phyloP scores from a whole-genome alignment of 2,113 vertebrate genomes.

The Calidris pygmaea region DNA sequence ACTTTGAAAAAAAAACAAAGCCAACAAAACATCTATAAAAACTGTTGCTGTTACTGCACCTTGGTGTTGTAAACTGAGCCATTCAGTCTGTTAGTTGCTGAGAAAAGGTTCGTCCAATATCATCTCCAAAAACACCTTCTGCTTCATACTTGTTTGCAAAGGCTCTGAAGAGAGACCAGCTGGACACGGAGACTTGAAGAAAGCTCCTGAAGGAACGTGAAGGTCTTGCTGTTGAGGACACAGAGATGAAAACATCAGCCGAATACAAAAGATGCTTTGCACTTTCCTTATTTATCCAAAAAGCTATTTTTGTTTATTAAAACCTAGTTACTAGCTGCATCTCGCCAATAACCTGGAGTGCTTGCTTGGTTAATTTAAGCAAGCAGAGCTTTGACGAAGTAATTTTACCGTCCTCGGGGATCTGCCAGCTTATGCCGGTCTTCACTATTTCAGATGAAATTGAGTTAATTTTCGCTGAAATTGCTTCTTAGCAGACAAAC shows the following conservation, averaged over 20 bases:
- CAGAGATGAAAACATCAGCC: slow-evolving; percentile 20
- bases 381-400: slow-evolving; percentile 81
- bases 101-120: background rate
- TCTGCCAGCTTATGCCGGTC: slow-evolving; percentile 79
- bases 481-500: slow-evolving; percentile 85
- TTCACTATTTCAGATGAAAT: slow-evolving; percentile 81
- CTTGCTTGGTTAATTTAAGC: slow-evolving; percentile 82
- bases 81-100: background rate
- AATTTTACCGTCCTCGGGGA: slow-evolving; percentile 81
- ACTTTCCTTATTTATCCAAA: slow-evolving; percentile 74
- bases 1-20: background rate
- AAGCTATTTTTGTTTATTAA: slow-evolving; percentile 81
- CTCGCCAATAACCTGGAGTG: slow-evolving; percentile 77
- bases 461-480: slow-evolving; percentile 86
- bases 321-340: slow-evolving; percentile 75
- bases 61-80: background rate
- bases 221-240: slow-evolving; percentile 43
- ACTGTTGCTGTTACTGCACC: background rate
- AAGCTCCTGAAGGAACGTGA: background rate
- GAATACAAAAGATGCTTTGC: slow-evolving; percentile 39
- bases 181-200: background rate
- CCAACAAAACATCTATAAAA: background rate
- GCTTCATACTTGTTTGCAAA: background rate
- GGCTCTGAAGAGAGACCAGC: background rate
- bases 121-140: background rate